Evolutionary conservation across 2,797 vertebrate species (phyloP).

Genomic region (Okamejei kenojei): DNA sequence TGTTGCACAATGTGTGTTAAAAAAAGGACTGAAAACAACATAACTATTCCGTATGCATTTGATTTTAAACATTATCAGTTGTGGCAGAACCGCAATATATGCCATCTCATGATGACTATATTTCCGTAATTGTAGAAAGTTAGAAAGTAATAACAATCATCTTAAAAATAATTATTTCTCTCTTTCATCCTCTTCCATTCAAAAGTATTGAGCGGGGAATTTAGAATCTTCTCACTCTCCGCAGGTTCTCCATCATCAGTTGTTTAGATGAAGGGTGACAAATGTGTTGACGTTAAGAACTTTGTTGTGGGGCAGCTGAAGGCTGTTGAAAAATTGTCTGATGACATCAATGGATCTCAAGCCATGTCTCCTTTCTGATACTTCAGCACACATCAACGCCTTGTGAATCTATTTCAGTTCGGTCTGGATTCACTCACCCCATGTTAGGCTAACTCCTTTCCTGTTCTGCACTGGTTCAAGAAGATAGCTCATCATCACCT

Average conservation of each 20-base stretch:
- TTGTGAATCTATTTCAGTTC: slow-evolving; percentile 31
- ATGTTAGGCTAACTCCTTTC: background rate
- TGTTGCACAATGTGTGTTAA: too few species aligned
- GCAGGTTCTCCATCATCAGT: slow-evolving; percentile 12
- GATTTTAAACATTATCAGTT: background rate
- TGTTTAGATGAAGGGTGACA: slow-evolving; percentile 27
- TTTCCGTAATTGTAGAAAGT: background rate
- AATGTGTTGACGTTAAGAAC: slow-evolving; percentile 24
- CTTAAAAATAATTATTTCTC: background rate
- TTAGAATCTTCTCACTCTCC: background rate
- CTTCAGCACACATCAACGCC: slow-evolving; percentile 21
- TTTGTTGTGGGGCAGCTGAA: slow-evolving; percentile 29
- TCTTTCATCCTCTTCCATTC: background rate
- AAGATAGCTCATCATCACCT: too few species aligned
- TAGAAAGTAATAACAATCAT: background rate
- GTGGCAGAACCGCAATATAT: background rate
- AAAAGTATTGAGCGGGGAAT: background rate
- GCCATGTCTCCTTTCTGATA: slow-evolving; percentile 26
- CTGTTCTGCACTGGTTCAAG: too few species aligned
- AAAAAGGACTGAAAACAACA: background rate
- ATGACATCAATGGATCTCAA: slow-evolving; percentile 22
- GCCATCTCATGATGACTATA: background rate
- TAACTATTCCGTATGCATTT: background rate
- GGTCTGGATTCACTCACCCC: background rate
- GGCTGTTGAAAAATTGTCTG: slow-evolving; percentile 32